These are phyloP conservation scores for Nematolebias whitei DNA, from an alignment of 2,113 vertebrate species.

Conservation along the genomic window DNA sequence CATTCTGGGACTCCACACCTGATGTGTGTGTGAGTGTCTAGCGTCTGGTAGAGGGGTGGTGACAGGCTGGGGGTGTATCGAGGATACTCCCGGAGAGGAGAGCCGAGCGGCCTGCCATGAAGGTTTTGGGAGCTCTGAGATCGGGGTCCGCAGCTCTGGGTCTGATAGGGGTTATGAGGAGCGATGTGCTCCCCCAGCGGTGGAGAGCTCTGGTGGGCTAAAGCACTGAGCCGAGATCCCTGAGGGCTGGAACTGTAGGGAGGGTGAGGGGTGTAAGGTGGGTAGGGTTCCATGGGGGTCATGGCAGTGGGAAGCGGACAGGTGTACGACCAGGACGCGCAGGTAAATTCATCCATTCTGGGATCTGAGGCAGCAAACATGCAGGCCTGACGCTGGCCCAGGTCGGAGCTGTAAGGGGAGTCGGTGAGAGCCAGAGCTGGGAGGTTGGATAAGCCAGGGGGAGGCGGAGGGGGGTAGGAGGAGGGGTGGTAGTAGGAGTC, in stretches of 20 bases:
- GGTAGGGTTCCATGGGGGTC: conserved; percentile 91
- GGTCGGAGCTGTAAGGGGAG: conserved; percentile 89
- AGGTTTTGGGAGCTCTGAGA: conserved; percentile 84
- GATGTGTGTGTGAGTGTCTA: conserved; percentile 81
- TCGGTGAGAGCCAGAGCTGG: conserved; percentile 83
- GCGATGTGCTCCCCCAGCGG: conserved; percentile 80
- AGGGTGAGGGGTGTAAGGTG: conserved; percentile 87
- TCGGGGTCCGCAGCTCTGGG: conserved; percentile 77
- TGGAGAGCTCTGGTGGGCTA: conserved; percentile 87
- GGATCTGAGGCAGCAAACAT: conserved; percentile 92
- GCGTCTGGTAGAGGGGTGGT: conserved; percentile 91
- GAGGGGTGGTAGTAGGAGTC: conserved; percentile 87
- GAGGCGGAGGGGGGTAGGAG: conserved; percentile 75
- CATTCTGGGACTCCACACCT: conserved; percentile 91
- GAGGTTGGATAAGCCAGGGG: conserved; percentile 48
- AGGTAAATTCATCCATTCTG: conserved; percentile 90
- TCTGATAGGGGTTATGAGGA: conserved; percentile 84
- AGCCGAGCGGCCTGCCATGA: conserved; percentile 86
- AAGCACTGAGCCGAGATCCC: conserved; percentile 85
- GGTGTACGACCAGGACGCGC: conserved; percentile 89
- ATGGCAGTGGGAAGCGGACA: conserved; percentile 88
- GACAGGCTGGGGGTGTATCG: conserved; percentile 88
- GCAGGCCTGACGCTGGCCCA: conserved; percentile 92
- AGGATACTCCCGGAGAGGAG: conserved; percentile 81
- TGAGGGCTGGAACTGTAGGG: conserved; percentile 89